Evolutionary conservation across 1,140 invertebrate genomes (phyloP).

Genomic region (Frieseomelitta varia): DNA sequence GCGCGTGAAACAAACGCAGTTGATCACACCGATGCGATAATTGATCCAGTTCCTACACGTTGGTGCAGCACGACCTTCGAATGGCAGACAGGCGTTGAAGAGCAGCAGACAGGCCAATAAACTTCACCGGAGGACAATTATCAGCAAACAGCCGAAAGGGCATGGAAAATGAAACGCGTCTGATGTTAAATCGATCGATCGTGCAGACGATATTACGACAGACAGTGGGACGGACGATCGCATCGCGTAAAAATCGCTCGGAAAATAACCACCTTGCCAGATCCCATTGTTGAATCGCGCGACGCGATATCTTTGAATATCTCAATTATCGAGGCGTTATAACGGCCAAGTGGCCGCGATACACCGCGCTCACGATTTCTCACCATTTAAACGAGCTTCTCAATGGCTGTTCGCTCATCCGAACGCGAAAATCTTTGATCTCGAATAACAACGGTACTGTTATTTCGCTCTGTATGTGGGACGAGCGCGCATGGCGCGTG

Average conservation of each 20-base stretch:
- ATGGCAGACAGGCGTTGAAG: neutral
- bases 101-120: neutral
- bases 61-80: neutral
- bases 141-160: neutral
- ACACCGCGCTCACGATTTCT: slow-evolving; percentile 3
- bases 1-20: no score
- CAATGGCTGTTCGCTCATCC: neutral
- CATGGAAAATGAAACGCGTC: neutral
- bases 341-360: slow-evolving; percentile 7
- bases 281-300: neutral
- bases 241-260: slow-evolving; percentile 10
- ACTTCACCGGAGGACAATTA: slow-evolving; percentile 27
- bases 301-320: slow-evolving; percentile 15
- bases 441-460: slow-evolving; percentile 53
- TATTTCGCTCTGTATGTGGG: slow-evolving; percentile 62
- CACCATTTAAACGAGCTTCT: neutral
- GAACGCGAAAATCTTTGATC: slow-evolving; percentile 37
- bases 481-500: slow-evolving; percentile 49
- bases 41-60: no score
- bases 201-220: no score
- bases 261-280: slow-evolving; percentile 19
- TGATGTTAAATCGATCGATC: slow-evolving; percentile 21
- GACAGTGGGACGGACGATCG: no score
- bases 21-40: no score
- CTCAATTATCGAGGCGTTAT: slow-evolving; percentile 15